Evolutionary conservation across 2,113 vertebrate genomes (phyloP).

Genomic region (Origma solitaria): DNA sequence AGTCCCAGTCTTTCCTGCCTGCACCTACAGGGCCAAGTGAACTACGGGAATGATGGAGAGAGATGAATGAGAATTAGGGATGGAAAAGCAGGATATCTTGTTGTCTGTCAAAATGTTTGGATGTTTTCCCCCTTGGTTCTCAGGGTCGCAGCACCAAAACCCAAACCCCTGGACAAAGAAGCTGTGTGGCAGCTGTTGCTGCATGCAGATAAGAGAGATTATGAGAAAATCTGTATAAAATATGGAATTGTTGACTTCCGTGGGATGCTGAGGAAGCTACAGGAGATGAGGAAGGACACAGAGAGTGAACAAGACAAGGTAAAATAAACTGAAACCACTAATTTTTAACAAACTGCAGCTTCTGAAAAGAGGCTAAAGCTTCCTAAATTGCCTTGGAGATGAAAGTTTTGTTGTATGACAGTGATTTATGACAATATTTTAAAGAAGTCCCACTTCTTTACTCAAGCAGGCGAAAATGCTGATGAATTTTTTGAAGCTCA

Average conservation of each 20-base stretch:
- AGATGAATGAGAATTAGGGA: not conserved
- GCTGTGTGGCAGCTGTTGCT: conserved; percentile 80
- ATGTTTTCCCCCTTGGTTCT: not conserved
- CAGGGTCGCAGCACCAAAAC: conserved; percentile 33
- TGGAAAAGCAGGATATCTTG: not conserved
- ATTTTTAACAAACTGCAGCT: not conserved
- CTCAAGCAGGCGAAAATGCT: not conserved
- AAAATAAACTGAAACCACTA: not conserved
- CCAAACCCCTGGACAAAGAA: conserved; percentile 60
- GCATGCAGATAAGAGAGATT: conserved; percentile 81
- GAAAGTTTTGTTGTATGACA: not conserved
- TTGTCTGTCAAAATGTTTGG: not conserved
- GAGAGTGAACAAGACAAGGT: conserved; percentile 74
- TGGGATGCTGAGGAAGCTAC: conserved; percentile 76
- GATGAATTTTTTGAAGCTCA: not conserved
- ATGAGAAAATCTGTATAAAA: conserved; percentile 81
- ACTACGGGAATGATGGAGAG: not conserved
- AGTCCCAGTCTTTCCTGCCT: not conserved
- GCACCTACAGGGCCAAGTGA: not conserved
- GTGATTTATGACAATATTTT: not conserved
- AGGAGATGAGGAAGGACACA: conserved; percentile 69
- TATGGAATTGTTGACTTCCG: conserved; percentile 79
- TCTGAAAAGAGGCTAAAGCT: not conserved
- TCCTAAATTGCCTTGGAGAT: not conserved
- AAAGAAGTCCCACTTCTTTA: not conserved